Percentiles rank a stretch among this genome's conserved stretches.
Evolutionary conservation across 2,113 vertebrate genomes (phyloP).

Genomic region (Archocentrus centrarchus): DNA sequence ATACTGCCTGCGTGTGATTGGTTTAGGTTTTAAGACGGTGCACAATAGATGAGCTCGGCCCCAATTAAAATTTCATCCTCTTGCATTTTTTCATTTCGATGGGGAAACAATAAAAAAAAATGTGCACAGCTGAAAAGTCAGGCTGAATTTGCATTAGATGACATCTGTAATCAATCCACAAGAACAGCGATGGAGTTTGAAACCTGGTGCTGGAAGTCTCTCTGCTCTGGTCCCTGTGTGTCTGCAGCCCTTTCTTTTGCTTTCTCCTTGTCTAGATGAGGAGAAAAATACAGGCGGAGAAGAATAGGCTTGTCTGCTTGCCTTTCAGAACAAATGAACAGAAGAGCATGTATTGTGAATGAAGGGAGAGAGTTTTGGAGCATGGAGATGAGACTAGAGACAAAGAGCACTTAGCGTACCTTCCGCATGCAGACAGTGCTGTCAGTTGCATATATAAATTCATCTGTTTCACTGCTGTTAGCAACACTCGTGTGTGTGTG

Average conservation of each 20-base stretch:
- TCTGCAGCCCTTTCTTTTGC: constrained; percentile 42
- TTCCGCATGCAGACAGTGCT: constrained; percentile 47
- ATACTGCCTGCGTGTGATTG: constrained; percentile 27
- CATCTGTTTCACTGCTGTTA: constrained; percentile 26
- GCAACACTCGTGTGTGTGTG: background rate
- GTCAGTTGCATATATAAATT: constrained; percentile 48
- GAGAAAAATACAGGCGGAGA: constrained; percentile 48
- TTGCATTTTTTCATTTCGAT: constrained; percentile 38
- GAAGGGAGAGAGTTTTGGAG: constrained; percentile 61
- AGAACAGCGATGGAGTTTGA: constrained; percentile 42
- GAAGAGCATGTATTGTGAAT: constrained; percentile 66
- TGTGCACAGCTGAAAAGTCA: constrained; percentile 24
- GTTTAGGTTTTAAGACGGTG: constrained; percentile 42
- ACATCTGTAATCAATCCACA: constrained; percentile 65
- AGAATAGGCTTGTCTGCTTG: constrained; percentile 52
- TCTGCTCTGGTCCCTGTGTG: constrained; percentile 32
- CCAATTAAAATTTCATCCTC: constrained; percentile 59
- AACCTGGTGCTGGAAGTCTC: constrained; percentile 28
- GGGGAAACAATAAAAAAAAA: background rate
- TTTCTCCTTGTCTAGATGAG: constrained; percentile 40
- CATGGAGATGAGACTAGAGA: constrained; percentile 56
- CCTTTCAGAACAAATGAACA: constrained; percentile 64
- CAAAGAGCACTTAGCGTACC: constrained; percentile 67
- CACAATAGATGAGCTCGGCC: constrained; percentile 40
- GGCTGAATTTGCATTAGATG: constrained; percentile 33